Evolutionary conservation across 2,888 invertebrate genomes (phyloP), one percentile per base, ranked within the genome.

Genomic region (Callimorpha dominula): DNA sequence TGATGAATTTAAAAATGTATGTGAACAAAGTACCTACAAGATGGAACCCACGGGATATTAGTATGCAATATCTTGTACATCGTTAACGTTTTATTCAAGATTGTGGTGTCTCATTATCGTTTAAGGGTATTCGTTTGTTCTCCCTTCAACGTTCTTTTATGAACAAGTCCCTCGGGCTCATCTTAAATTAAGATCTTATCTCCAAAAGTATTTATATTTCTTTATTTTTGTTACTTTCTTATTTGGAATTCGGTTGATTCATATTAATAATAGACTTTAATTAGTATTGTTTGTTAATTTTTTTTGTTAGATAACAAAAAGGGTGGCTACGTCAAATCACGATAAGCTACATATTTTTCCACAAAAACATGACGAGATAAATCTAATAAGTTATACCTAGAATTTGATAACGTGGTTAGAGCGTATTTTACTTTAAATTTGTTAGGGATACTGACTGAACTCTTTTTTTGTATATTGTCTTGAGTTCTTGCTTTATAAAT

Each of bases 21-120:
- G 7, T 12, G 17, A 20, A 43, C 67, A 54, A 57, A 14, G n/a
- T 14, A 65, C 31, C 31, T 31, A 31, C 1, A 42, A 11, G 17
- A 20, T 4, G 12, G 40, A 14, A 43, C n/a, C 52, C 42, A 14
- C 42, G 15, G 15, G 43, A 75, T 68, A 81, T 74, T 76, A 72
- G 75, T 81, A 79, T 80, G 73, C 70, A 80, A 75, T 72, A 71
- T 75, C 65, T 75, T 75, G 43, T 73, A 75, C 73, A 75, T 79
- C 83, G 75, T 76, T 83, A 79, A 67, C 75, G 68, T 81, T 83
- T 60, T 69, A 78, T 77, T 67, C 78, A 84, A 88, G 85, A 81
- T 86, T 83, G 78, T 83, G 83, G 85, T 79, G 81, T 86, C 88
- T 91, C 89, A 90, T 90, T 91, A 90, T 82, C 80, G 85, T 87